A percentile compares a stretch with the other conserved stretches of the same genome.
Evolutionary conservation across 2,113 vertebrate species (phyloP).

Genomic region (Xenus cinereus): DNA sequence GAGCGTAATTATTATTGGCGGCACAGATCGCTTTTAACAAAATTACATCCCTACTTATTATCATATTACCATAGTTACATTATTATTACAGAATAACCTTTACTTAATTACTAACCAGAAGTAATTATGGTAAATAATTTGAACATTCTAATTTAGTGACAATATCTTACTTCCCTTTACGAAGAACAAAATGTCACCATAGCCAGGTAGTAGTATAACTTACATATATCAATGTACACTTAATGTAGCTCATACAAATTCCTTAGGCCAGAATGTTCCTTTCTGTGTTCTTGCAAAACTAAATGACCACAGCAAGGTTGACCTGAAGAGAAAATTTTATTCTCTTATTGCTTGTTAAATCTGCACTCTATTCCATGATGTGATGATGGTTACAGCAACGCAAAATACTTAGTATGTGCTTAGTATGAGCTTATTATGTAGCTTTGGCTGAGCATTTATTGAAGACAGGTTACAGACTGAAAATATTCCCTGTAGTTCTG

Average conservation of each 20-base stretch:
- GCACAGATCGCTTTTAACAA: not conserved
- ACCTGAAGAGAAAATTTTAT: not conserved
- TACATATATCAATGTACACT: not conserved
- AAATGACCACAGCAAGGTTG: not conserved
- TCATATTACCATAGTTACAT: not conserved
- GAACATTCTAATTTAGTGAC: not conserved
- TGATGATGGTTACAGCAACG: not conserved
- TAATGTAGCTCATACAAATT: not conserved
- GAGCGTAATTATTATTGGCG: not conserved
- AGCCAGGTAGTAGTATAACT: not conserved
- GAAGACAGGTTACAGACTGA: not conserved
- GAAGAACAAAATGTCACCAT: not conserved
- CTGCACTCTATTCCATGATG: not conserved
- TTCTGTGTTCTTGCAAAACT: not conserved
- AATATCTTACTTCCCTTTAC: not conserved
- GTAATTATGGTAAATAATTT: not conserved
- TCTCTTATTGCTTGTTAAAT: not conserved
- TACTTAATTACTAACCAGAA: not conserved
- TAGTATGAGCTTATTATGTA: not conserved
- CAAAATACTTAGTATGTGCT: not conserved
- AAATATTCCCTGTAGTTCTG: not conserved
- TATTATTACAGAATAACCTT: constrained; percentile 18
- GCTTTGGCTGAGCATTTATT: not conserved
- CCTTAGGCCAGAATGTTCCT: not conserved
- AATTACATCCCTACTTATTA: constrained; percentile 2